Evolutionary conservation across 2,888 invertebrate genomes (phyloP), one percentile per base, ranked within the genome.

Genomic region (Ferrisia virgata): DNA sequence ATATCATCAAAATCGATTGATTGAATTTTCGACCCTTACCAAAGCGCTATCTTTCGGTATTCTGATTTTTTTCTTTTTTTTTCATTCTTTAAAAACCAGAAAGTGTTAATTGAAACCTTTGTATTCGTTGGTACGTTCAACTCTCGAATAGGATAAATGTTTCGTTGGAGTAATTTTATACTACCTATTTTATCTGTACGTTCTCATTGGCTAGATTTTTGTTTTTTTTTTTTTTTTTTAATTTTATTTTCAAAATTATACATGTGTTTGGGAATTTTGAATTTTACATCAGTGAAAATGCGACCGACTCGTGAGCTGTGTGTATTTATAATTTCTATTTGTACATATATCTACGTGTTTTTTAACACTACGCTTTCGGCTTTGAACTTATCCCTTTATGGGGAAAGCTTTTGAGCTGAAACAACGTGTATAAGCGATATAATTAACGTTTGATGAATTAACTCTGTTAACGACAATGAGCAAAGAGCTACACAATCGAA

Each of bases 401-500:
- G 31, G 64, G 4, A 13, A 18, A 28, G 64, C 64, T 64, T 53
- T 64, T 64, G 64, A 64, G 28, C 28, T 64, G 64, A 28, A 64
- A 64, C 28, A 64, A 64, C 64, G 28, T 64, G 64, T 28, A 64
- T 64, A 64, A 64, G 64, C 64, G 64, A 64, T 64, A 64, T 64
- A 64, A 64, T 64, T 64, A 64, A 64, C 64, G 64, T 64, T 64
- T 64, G 64, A 64, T 64, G 64, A 64, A 64, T 64, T 64, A 64
- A 64, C 64, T 15, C 64, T 15, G 64, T 64, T 64, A 64, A 64
- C 13, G 28, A 64, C 64, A 64, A 64, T 28, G 28, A 28, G 28
- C 64, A 64, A 28, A 64, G 28, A 28, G 64, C 28, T 64, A 28
- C 28, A 53, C 53, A 53, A 64, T 64, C 28, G 64, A 28, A 64